Evolutionary conservation across 2,113 vertebrate species (phyloP).

Genomic region (Petromus typicus): DNA sequence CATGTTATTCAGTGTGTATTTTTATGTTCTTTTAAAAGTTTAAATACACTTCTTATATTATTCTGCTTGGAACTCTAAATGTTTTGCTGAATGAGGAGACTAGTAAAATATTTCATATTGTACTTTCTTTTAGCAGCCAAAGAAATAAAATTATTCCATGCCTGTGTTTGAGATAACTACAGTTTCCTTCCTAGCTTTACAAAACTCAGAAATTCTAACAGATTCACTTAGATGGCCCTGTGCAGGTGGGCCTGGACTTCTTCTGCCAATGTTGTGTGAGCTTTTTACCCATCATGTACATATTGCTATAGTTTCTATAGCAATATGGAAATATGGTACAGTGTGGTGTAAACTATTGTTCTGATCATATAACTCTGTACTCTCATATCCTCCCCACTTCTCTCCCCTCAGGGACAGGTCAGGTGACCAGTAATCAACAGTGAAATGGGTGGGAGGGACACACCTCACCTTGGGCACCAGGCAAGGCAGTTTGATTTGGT

Average conservation of each 20-base stretch:
- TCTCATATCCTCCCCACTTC: neutral
- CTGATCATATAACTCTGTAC: neutral
- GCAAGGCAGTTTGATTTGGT: neutral
- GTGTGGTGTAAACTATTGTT: neutral
- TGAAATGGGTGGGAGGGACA: neutral
- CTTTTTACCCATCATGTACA: neutral
- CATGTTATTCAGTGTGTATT: neutral
- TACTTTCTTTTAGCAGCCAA: conserved; percentile 11
- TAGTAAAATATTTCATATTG: conserved; percentile 48
- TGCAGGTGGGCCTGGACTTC: neutral
- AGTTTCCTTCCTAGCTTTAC: neutral
- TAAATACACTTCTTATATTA: conserved; percentile 59
- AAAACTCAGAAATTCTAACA: neutral
- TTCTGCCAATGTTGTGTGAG: neutral
- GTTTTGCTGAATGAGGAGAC: conserved; percentile 20
- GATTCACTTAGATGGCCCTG: neutral
- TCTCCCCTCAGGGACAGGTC: neutral
- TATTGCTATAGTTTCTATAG: neutral
- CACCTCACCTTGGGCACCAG: too few species aligned
- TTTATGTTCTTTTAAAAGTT: conserved; percentile 51
- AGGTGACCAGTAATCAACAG: neutral
- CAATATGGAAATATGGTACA: neutral
- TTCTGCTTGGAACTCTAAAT: conserved; percentile 55
- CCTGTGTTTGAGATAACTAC: neutral
- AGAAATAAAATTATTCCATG: conserved; percentile 51